phyloP scores from a whole-genome alignment of 2,888 invertebrate species.

The Teinopalpus imperialis region DNA sequence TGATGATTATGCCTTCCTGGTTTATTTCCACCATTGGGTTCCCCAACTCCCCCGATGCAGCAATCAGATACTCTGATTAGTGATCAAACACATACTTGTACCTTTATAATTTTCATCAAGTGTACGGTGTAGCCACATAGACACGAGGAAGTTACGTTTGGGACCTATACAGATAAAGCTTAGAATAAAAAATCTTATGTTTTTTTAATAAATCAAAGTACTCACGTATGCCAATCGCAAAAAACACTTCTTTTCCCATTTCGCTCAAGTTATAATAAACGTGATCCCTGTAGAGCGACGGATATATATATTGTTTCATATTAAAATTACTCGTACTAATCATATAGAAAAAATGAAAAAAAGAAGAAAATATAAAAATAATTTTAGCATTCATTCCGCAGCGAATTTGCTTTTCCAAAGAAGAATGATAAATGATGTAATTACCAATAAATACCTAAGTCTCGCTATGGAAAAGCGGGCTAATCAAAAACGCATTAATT shows the following conservation, averaged over 20 bases:
- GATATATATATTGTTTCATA: slow-evolving; percentile 35
- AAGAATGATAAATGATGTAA: background rate
- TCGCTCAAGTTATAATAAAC: slow-evolving; percentile 42
- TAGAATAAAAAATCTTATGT: too few species aligned
- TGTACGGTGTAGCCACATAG: too few species aligned
- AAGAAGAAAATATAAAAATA: background rate
- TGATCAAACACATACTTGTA: too few species aligned
- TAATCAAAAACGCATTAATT: slow-evolving; percentile 1
- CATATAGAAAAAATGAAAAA: background rate
- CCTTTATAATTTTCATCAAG: too few species aligned
- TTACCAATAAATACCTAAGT: slow-evolving; percentile 6
- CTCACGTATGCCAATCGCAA: slow-evolving; percentile 48
- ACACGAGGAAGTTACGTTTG: too few species aligned
- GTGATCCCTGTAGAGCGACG: slow-evolving; percentile 42
- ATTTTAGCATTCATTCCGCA: slow-evolving; percentile 2
- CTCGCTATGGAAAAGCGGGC: background rate
- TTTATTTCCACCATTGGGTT: too few species aligned
- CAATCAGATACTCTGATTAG: too few species aligned
- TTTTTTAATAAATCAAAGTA: slow-evolving; percentile 29
- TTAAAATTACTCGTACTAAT: slow-evolving; percentile 1
- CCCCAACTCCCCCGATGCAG: too few species aligned
- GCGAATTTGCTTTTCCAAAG: background rate
- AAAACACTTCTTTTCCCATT: slow-evolving; percentile 46
- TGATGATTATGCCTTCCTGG: too few species aligned
- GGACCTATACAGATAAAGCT: too few species aligned